Evolutionary conservation across 2,797 vertebrate genomes (phyloP).

Genomic region (Myioborus melanocephalus): DNA sequence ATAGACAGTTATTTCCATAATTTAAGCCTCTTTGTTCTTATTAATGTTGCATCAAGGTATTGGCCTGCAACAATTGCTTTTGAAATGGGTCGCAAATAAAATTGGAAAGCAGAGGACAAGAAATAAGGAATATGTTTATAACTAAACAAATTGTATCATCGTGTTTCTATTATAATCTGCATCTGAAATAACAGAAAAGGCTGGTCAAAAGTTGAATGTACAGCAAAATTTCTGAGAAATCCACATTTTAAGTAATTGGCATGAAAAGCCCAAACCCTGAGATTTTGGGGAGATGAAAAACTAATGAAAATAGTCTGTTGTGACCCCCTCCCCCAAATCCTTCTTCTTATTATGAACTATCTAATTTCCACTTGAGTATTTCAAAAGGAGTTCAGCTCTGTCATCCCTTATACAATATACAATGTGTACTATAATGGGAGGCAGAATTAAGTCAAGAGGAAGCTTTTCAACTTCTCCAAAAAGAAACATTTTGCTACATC

Average conservation of each 20-base stretch:
- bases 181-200: not conserved
- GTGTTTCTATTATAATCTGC: not conserved
- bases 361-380: slow-evolving; percentile 38
- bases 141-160: not conserved
- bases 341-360: not conserved
- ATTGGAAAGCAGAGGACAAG: not conserved
- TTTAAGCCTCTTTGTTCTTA: slow-evolving; percentile 61
- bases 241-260: not conserved
- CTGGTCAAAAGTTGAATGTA: not conserved
- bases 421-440: not conserved
- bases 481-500: not conserved
- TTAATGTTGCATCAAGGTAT: slow-evolving; percentile 61
- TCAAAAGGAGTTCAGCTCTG: slow-evolving; percentile 11
- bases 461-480: not conserved
- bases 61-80: not conserved
- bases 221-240: not conserved
- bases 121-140: not conserved
- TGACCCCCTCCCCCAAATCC: not conserved
- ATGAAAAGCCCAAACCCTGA: not conserved
- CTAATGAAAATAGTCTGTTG: not conserved
- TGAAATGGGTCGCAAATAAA: not conserved
- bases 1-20: slow-evolving; percentile 31
- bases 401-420: not conserved
- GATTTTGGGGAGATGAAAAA: not conserved
- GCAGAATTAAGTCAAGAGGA: slow-evolving; percentile 13